Evolutionary conservation across 2,888 invertebrate genomes (phyloP).

Genomic region (Drosophila aldrichi): DNA sequence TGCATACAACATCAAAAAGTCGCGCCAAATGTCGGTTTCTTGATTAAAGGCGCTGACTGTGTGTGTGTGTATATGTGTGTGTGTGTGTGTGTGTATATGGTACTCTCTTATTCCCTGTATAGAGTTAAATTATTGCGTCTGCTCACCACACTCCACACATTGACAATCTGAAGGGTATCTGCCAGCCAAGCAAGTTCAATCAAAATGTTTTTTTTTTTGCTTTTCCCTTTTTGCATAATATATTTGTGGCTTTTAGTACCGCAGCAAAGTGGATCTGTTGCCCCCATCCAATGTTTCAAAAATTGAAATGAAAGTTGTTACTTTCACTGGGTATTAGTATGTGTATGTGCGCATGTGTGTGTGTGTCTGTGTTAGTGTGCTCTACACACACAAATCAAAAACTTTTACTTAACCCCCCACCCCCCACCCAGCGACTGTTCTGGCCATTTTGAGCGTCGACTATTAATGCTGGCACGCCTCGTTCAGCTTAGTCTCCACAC

Average conservation of each 20-base stretch:
- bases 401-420: conserved; percentile 70
- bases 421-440: background rate
- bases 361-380: conserved; percentile 17
- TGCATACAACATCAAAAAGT: conserved; percentile 14
- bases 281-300: background rate
- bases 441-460: conserved; percentile 27
- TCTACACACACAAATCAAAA: conserved; percentile 73
- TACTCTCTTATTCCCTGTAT: background rate
- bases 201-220: background rate
- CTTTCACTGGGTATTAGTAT: conserved; percentile 55
- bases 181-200: background rate
- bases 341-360: conserved; percentile 16
- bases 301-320: conserved; percentile 71
- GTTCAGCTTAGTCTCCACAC: conserved; percentile 17
- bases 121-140: background rate
- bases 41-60: background rate
- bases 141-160: background rate
- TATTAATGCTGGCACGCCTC: conserved; percentile 55
- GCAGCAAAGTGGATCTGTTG: conserved; percentile 15
- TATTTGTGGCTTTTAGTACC: conserved; percentile 51
- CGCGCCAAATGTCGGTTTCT: background rate
- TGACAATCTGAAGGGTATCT: conserved; percentile 15
- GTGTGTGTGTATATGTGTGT: too few species aligned
- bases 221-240: conserved; percentile 25
- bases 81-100: too few species aligned